A percentile compares a stretch with the other conserved stretches of the same genome.
Evolutionary conservation across 2,113 vertebrate genomes (phyloP).

Genomic region (Colinus virginianus): DNA sequence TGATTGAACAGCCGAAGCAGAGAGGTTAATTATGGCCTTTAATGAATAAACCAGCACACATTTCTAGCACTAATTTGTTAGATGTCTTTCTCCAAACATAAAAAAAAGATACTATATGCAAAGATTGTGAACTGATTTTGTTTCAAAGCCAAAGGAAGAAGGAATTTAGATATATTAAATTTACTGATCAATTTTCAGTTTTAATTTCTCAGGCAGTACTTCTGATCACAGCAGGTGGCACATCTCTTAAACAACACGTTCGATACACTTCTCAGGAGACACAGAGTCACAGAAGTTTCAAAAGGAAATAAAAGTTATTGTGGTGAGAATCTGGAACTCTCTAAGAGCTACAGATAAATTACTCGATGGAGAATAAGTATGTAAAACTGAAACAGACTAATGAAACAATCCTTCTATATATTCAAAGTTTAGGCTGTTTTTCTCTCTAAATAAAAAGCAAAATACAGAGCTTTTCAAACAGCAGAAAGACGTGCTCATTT

Average conservation of each 20-base stretch:
- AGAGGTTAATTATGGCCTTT: background rate
- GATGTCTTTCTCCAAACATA: accelerated
- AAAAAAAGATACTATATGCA: background rate
- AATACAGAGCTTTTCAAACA: background rate
- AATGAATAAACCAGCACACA: accelerated
- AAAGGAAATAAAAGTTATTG: background rate
- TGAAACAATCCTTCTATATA: background rate
- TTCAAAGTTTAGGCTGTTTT: background rate
- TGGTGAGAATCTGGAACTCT: background rate
- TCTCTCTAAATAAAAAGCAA: background rate
- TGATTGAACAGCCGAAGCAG: background rate
- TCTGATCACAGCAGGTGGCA: background rate
- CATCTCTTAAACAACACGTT: background rate
- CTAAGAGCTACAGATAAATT: background rate
- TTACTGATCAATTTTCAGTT: background rate
- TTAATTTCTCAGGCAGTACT: background rate
- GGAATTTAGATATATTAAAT: background rate
- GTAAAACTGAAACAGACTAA: background rate
- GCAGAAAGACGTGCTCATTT: background rate
- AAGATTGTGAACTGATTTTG: background rate
- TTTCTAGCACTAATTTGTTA: background rate
- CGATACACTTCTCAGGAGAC: background rate
- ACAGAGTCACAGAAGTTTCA: accelerated
- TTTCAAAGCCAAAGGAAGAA: background rate
- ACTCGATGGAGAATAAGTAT: background rate